Base-by-base conservation (phyloP, 2,797 vertebrate genomes). In the Aulostomus chinensis region DNA sequence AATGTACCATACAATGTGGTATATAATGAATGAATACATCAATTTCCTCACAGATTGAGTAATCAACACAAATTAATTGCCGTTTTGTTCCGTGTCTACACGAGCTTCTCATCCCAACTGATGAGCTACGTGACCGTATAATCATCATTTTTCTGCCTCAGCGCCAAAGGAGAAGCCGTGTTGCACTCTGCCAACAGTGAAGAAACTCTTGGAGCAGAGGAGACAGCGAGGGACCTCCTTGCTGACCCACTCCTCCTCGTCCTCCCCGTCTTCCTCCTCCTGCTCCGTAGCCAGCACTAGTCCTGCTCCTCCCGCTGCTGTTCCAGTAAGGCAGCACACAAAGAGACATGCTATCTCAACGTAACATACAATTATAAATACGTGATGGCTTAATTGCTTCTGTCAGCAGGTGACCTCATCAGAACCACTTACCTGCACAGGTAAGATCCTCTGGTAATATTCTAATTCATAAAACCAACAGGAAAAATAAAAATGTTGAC, bases 201-300 rank as follows among this genome's bases (percentile, higher is more conserved):
- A 94, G 84, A 93, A 95, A 74, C 93, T 96, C 63, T 75, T 96
- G 88, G 94, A 96, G 80, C 88, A 94, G 84, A 95, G 94, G 85
- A 86, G 93, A 63, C 92, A 88, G 64, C 89, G 92, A 2, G 92
- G 93, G 76, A 90, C 92, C 13, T 66, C 85, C 49, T 63, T 85
- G 13, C 78, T 67, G 35, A 52, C 69, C 4, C 28, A 2, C 1
- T 77, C 89, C 0, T 50, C 73, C 57, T 86, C n/a, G 15, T 66
- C 85, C 49, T 63, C 85, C 13, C 78, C 66, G 35, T 53, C 69
- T 10, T 9, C 9, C 1, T 77, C 89, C 0, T 50, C 73, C 57
- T 86, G 76, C 47, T 55, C 86, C 28, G 35, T 68, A 24, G 80
- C 66, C 22, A 70, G 53, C 38, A 62, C 83, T 40, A 77, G 84